Conservation (phyloP, 2,888 invertebrate genomes). For the Allygus modestus region DNA sequence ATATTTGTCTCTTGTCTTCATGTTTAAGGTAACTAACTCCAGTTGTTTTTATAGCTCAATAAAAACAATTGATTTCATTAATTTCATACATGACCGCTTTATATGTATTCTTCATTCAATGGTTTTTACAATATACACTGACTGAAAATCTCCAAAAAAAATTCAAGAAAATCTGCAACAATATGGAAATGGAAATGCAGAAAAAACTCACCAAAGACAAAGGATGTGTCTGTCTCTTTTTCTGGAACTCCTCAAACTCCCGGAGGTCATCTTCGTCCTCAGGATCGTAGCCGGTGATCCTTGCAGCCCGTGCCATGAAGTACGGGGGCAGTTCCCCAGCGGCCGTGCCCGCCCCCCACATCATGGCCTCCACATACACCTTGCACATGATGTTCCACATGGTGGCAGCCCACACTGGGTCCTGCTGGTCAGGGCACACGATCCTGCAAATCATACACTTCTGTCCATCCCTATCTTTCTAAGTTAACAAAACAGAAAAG, state of each 20-base stretch:
- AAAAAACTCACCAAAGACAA: too few species aligned
- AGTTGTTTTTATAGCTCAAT: too few species aligned
- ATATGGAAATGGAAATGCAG: too few species aligned
- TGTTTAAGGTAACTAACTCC: too few species aligned
- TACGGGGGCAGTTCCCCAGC: conserved; percentile 99
- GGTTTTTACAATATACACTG: too few species aligned
- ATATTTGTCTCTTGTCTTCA: too few species aligned
- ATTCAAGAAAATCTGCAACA: too few species aligned
- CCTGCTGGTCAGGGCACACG: conserved; percentile 89
- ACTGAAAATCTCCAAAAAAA: too few species aligned
- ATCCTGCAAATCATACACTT: conserved; percentile 61
- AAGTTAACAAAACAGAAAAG: not conserved
- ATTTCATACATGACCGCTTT: too few species aligned
- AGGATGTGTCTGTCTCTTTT: conserved; percentile 63
- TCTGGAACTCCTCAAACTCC: conserved; percentile 67
- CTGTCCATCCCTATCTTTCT: not conserved
- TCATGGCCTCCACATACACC: conserved; percentile 93
- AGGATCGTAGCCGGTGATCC: conserved; percentile 75
- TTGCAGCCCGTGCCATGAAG: conserved; percentile 98
- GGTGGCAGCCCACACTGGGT: conserved; percentile 82
- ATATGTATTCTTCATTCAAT: too few species aligned
- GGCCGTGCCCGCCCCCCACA: conserved; percentile 99
- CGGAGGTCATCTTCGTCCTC: conserved; percentile 68
- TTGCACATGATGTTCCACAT: conserved; percentile 97
- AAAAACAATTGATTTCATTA: too few species aligned